Percentiles rank a stretch among this genome's conserved stretches.
Conservation (phyloP, 2,888 invertebrate species). For the Epistrophe grossulariae region DNA sequence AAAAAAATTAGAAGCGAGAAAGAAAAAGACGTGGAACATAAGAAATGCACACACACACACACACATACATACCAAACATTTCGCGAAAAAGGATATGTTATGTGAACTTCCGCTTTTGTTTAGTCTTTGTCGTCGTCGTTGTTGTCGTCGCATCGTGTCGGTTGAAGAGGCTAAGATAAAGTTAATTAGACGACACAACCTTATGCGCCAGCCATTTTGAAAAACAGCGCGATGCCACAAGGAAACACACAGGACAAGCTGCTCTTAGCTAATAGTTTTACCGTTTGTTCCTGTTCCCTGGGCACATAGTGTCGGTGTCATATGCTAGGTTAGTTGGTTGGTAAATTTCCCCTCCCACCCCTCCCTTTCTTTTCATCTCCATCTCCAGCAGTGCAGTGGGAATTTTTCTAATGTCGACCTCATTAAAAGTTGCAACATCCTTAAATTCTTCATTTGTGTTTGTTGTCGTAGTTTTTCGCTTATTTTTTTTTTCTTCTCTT, state of each 20-base stretch:
- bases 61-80: constrained; percentile 13
- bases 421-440: constrained; percentile 75
- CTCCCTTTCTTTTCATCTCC: too few relatives aligned
- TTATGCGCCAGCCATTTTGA: constrained; percentile 70
- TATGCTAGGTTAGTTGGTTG: constrained; percentile 12
- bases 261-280: constrained; percentile 68
- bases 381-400: constrained; percentile 13
- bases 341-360: neutral
- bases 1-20: constrained; percentile 1
- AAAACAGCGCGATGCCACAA: constrained; percentile 30
- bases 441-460: constrained; percentile 60
- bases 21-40: constrained; percentile 35
- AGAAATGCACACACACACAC: constrained; percentile 29
- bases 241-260: constrained; percentile 53
- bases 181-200: constrained; percentile 79
- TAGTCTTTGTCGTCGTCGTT: neutral
- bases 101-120: constrained; percentile 48
- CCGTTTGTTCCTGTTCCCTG: constrained; percentile 47
- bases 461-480: constrained; percentile 23
- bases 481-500: neutral
- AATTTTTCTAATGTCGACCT: constrained; percentile 73
- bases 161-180: constrained; percentile 71
- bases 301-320: constrained; percentile 33
- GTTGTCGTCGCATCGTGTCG: neutral
- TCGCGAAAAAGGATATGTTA: constrained; percentile 57